Evolutionary conservation across 2,888 invertebrate genomes (phyloP), one percentile per base, ranked within the genome.

Genomic region (Trissoscelio sp.): DNA sequence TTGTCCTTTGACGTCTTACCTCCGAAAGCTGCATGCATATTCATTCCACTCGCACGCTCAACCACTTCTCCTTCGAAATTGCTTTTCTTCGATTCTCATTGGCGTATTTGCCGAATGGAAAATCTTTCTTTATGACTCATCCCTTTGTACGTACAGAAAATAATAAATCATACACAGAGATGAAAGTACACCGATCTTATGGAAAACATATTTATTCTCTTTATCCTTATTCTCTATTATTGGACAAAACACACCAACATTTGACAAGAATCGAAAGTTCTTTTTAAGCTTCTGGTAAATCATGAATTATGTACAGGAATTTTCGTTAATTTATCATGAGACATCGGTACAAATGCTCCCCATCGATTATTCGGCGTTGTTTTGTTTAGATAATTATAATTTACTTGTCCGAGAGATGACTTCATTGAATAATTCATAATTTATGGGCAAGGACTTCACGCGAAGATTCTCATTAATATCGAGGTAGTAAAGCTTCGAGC

Each of bases 401-500:
- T 75, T 80, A 44, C 75, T 75, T 2, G 39, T 20, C 3, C 12
- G 39, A 3, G 42, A 20, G n/a, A 34, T 34, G 9, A 80, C 7
- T 42, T 39, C 31, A 51, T 58, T 28, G 18, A 80, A 64, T 64
- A 80, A 70, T 4, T 75, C 70, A 37, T 66, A 75, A 64, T 62
- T 58, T 24, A 58, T 37, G 9, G 69, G 72, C 0, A 72, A 31
- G 7, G 69, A 70, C 20, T 87, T 70, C 85, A 89, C 87, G 2
- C 64, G 24, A n/a, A 89, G 82, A 28, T 86, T 66, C 2, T 83
- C 80, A 16, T 82, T 66, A 55, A 91, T 91, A 16, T 88, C 79
- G 53, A 91, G 18, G 62, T 85, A 89, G 58, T 84, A 51, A 7
- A 87, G 69, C 2, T 84, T 81, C n/a, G 74, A 60, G 39, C 70